Base-by-base conservation (phyloP, 92 coral and sea anemone genomes). In the Desmophyllum pertusum region DNA sequence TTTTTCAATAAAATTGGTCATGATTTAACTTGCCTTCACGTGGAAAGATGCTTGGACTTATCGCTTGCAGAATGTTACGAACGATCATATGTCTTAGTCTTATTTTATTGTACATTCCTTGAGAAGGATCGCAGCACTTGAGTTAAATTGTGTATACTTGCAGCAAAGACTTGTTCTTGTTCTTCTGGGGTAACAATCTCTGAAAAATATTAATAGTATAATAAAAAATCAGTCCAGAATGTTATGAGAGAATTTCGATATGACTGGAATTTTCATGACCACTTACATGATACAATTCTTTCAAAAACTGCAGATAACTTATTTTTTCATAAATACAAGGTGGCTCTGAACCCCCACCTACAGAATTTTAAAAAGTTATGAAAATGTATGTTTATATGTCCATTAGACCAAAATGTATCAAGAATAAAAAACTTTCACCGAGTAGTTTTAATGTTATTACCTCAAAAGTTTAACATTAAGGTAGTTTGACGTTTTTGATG, bases 151-250 rank as follows among this genome's bases (percentile, higher is more conserved):
- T 94, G 98, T 40, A 96, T 81, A 53, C 91, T 92, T 79, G 91
- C 90, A 29, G 84, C 86, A 59, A 94, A 89, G 23, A 89, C 95
- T 80, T 93, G 98, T 51, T 94, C 98, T 64, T 93, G 96, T 51
- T 94, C 98, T 81, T 94, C 96, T 63, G 96, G 91, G 5, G 94
- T 84, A 37, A 37, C 76, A 63, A 55, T 35, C 33, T 78, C 85
- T 70, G 30, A 7, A 73, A 70, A 6, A 4, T 9, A 59, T n/a
- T 25, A 37, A 42, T 21, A 21, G 9, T 38, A 61, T 69, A 67
- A 25, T 67, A 33, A 30, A 62, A 15, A 17, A 67, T 33, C 36
- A 2, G 65, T 27, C 10, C 65, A 59, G 17, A 59, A 59, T 59
- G 65, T 8, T 61, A 2, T 27, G 37, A 33, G 10, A 36, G 0